phyloP scores from a whole-genome alignment of 1,140 invertebrate genomes.

The Formica selysi region DNA sequence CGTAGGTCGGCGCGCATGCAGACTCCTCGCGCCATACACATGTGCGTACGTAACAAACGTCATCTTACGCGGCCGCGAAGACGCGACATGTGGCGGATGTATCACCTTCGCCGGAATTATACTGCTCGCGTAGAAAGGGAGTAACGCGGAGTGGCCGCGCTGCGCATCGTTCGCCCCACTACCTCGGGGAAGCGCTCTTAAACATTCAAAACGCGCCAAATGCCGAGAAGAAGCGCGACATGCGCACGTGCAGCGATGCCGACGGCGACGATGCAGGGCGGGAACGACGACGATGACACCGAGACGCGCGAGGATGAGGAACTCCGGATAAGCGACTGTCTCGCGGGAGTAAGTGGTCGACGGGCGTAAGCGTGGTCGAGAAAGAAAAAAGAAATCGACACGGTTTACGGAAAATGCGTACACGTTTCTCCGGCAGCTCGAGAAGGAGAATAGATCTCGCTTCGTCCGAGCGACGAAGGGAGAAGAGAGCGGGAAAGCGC shows the following conservation, averaged over 20 bases:
- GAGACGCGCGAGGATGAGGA: background rate
- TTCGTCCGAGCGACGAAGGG: background rate
- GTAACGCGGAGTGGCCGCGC: conserved; percentile 86
- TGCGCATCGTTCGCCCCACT: conserved; percentile 85
- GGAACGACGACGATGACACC: background rate
- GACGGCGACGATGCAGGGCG: conserved; percentile 23
- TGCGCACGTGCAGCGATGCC: conserved; percentile 66
- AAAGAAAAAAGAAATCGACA: background rate
- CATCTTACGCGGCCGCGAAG: conserved; percentile 47
- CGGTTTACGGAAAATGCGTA: background rate
- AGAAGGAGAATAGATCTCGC: background rate
- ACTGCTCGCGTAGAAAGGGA: conserved; percentile 84
- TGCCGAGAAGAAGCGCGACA: conserved; percentile 75
- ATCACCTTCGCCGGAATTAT: conserved; percentile 78
- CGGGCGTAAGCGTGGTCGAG: too few species aligned
- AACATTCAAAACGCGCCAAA: conserved; percentile 79
- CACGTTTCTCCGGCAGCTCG: background rate
- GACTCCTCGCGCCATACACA: background rate
- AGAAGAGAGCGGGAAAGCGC: background rate
- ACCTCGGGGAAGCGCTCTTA: conserved; percentile 78
- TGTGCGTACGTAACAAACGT: background rate
- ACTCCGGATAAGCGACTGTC: background rate
- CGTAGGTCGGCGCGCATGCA: too few species aligned
- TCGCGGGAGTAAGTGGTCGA: background rate
- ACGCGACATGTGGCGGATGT: background rate